These are phyloP conservation scores for Indicator maculatus DNA, from an alignment of 2,113 vertebrate genomes.

Conservation along the genomic window DNA sequence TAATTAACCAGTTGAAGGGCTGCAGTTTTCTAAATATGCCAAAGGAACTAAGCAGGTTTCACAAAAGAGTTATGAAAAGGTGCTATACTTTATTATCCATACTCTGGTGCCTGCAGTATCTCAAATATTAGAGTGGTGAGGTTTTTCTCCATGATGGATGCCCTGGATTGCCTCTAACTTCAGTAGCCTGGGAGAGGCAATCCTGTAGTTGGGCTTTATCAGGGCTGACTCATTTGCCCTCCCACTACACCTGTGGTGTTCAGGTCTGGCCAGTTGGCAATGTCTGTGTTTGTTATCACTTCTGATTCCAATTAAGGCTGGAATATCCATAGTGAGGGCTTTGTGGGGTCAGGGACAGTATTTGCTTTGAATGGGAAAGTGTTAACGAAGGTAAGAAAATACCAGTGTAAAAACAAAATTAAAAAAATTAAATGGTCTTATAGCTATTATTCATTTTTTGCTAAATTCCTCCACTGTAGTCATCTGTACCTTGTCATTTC, in stretches of 20 bases:
- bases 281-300: neutral
- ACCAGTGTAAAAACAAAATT: neutral
- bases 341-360: neutral
- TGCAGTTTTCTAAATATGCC: neutral
- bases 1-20: neutral
- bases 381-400: neutral
- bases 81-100: neutral
- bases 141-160: neutral
- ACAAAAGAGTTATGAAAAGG: neutral
- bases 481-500: constrained; percentile 92
- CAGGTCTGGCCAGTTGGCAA: neutral
- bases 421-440: neutral
- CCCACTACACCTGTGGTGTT: neutral
- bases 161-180: neutral
- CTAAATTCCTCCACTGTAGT: neutral
- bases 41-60: neutral
- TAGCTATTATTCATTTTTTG: neutral
- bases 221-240: neutral
- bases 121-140: neutral
- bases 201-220: neutral
- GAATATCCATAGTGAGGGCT: neutral
- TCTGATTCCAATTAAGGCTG: neutral
- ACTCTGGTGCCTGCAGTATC: neutral
- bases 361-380: neutral
- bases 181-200: neutral